Evolutionary conservation across 2,797 vertebrate genomes (phyloP), one percentile per base, ranked within the genome.

Genomic region (Echiichthys vipera): DNA sequence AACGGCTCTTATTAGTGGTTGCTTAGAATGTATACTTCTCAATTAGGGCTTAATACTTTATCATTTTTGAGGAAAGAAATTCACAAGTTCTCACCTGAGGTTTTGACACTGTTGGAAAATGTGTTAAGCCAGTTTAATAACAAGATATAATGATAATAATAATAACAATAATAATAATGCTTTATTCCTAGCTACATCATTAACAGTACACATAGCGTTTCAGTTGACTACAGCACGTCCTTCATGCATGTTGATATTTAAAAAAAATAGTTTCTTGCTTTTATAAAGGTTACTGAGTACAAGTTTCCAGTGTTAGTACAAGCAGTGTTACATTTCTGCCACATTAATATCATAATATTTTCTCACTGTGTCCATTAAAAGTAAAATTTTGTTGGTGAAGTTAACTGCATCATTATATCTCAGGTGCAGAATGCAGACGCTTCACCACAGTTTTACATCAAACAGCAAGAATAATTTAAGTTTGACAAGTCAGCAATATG

Each of bases 371-470:
- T 50, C 63, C 42, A 63, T 62, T 74, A 65, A 81, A 90, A 86
- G 69, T 74, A 80, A 37, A 72, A 59, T 62, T 65, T 29, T 74
- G 30, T 74, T 71, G 51, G 55, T 65, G 80, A 79, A 71, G 77
- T 73, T 89, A 70, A 84, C 86, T 88, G 74, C 72, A 51, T 81
- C 66, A 36, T 68, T 83, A 77, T 81, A 71, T 85, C 32, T 39
- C 80, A 88, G 80, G 80, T 81, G 74, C 80, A 78, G 74, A 70
- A 61, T 18, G 56, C 66, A 58, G 47, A 32, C 13, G 47, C 58
- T 30, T 66, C 13, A 13, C 37, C 18, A 17, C 54, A 51, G 50
- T 76, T 81, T 81, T 43, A 39, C 50, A 55, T 49, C 45, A 37
- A 57, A 70, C 51, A 36, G 66, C 11, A 9, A 29, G 53, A 80